phyloP scores from a whole-genome alignment of 2,113 vertebrate genomes.

The Eulemur macaco region DNA sequence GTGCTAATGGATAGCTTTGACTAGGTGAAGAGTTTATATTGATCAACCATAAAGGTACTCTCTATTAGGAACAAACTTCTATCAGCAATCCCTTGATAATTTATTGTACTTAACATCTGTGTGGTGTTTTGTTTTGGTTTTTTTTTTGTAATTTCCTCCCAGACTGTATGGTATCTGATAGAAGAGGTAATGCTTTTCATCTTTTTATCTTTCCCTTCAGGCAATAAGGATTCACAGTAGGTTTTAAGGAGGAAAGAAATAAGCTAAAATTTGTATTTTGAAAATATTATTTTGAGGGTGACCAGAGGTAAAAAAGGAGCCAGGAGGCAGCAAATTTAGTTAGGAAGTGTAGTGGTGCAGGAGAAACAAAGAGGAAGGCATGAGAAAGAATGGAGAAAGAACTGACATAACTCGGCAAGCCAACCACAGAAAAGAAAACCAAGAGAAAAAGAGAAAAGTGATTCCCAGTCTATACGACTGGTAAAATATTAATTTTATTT shows the following conservation, averaged over 20 bases:
- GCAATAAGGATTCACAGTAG: background rate
- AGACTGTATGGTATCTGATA: background rate
- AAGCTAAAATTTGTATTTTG: background rate
- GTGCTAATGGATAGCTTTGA: background rate
- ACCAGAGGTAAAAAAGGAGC: background rate
- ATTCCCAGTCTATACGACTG: background rate
- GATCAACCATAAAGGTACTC: background rate
- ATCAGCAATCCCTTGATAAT: background rate
- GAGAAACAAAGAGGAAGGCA: background rate
- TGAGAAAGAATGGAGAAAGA: background rate
- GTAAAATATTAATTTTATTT: background rate
- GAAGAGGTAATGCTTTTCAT: background rate
- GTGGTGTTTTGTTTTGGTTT: no score
- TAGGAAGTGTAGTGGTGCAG: background rate
- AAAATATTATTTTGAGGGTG: background rate
- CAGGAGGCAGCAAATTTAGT: background rate
- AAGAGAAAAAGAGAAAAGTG: background rate
- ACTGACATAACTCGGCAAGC: background rate
- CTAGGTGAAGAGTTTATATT: background rate
- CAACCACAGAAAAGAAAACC: background rate
- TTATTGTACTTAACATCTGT: background rate
- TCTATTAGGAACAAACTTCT: background rate
- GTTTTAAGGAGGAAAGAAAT: background rate
- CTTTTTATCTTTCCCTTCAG: background rate
- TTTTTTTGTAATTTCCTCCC: background rate